phyloP scores from a whole-genome alignment of 2,797 vertebrate species.

The Sebastolobus alascanus region DNA sequence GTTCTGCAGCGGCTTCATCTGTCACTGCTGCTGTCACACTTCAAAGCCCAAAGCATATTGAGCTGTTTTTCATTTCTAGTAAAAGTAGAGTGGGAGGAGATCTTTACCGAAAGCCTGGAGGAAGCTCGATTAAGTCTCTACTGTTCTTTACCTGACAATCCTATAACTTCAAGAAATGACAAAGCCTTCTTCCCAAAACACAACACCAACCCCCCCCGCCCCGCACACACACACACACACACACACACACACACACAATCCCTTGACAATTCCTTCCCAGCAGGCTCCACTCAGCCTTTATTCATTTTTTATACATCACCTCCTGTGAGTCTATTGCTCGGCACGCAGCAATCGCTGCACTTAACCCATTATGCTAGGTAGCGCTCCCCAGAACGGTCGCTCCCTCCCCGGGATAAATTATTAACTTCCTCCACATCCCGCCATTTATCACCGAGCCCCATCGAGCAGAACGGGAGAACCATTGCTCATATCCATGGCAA shows the following conservation, averaged over 20 bases:
- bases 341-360: constrained; percentile 86
- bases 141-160: constrained; percentile 74
- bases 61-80: constrained; percentile 70
- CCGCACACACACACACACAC: constrained; percentile 34
- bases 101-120: constrained; percentile 67
- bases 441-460: constrained; percentile 82
- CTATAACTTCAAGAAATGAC: constrained; percentile 63
- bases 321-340: constrained; percentile 75
- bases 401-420: constrained; percentile 84
- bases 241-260: constrained; percentile 48
- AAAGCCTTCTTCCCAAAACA: constrained; percentile 64
- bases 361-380: constrained; percentile 90
- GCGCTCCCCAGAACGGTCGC: constrained; percentile 77
- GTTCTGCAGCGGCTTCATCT: constrained; percentile 60
- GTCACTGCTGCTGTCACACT: constrained; percentile 70
- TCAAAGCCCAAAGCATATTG: constrained; percentile 68
- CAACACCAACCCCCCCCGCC: constrained; percentile 25
- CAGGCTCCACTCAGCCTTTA: constrained; percentile 91
- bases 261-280: constrained; percentile 87
- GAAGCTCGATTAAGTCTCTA: constrained; percentile 67
- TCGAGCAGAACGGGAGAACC: constrained; percentile 71
- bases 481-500: constrained; percentile 81
- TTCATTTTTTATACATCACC: constrained; percentile 88
- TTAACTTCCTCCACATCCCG: constrained; percentile 82
- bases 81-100: constrained; percentile 64